These are phyloP conservation scores for Paguma larvata DNA, from an alignment of 2,797 vertebrate genomes.

Conservation along the genomic window DNA sequence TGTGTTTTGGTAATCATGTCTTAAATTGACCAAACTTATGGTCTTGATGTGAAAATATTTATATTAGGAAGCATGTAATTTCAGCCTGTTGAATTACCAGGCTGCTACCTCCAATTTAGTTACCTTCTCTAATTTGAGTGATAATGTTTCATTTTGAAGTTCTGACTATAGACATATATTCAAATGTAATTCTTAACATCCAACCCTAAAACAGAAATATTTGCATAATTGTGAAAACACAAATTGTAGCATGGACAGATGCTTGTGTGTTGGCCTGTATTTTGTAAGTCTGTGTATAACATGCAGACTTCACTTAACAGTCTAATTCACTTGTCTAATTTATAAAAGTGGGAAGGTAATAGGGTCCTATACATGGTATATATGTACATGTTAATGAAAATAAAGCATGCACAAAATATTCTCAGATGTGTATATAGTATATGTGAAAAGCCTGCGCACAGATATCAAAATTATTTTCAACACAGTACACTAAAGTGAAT, in stretches of 20 bases:
- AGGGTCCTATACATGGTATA: not conserved
- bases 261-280: constrained; percentile 10
- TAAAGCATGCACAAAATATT: constrained; percentile 18
- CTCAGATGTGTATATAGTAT: not conserved
- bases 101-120: constrained; percentile 68
- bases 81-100: constrained; percentile 73
- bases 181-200: constrained; percentile 51
- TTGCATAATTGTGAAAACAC: constrained; percentile 41
- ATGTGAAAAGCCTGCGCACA: constrained; percentile 7
- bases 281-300: not conserved
- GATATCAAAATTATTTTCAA: constrained; percentile 55
- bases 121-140: constrained; percentile 39
- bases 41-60: constrained; percentile 54
- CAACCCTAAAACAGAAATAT: not conserved
- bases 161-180: constrained; percentile 32
- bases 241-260: constrained; percentile 37
- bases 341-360: not conserved
- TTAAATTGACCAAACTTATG: constrained; percentile 18
- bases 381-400: not conserved
- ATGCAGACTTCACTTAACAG: not conserved
- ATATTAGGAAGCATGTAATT: constrained; percentile 43
- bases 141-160: constrained; percentile 68
- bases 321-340: not conserved
- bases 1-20: constrained; percentile 40
- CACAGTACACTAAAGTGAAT: constrained; percentile 27